Evolutionary conservation across 2,888 invertebrate genomes (phyloP), one percentile per base, ranked within the genome.

Genomic region (Belgica antarctica): DNA sequence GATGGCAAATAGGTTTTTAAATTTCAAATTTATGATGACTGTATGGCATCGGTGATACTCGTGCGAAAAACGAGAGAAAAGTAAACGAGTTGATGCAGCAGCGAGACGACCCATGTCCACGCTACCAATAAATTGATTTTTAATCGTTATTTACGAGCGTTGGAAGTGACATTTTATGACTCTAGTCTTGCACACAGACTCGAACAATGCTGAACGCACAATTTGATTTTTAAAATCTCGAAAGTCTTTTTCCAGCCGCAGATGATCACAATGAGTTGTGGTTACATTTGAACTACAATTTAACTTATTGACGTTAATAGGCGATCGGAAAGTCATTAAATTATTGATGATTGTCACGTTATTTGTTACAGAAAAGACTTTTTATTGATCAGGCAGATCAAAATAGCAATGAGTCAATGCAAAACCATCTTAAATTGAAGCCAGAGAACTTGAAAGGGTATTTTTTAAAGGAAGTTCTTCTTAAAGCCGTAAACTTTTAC

Each of bases 81-180:
- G 15, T 25, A 15, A 65, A 65, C 65, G 46, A 47, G 25, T 65
- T 46, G 65, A 34, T 12, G 12, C 36, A 1, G 22, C 17, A 19
- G 2, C 52, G 17, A 41, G 41, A 22, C 52, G 52, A 65, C 41
- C 17, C 65, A 47, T 65, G 65, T 65, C 65, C 65, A 65, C 25
- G 65, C 25, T 65, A 22, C 68, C 68, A 68, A 68, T 68, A 68
- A 68, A 68, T 68, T 68, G 68, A 68, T 68, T 68, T 68, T 68
- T 68, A 68, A 68, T 68, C 68, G 68, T 68, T 68, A 68, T 68
- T 68, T 68, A 68, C 68, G 68, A 46, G 34, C 10, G 31, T 68
- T 15, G 57, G 25, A 57, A 68, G 15, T 68, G 68, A 68, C 68
- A 68, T 68, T 68, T 68, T 52, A 68, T 57, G 68, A 68, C 34